phyloP scores from a whole-genome alignment of 2,797 vertebrate species.

The Merluccius polli region DNA sequence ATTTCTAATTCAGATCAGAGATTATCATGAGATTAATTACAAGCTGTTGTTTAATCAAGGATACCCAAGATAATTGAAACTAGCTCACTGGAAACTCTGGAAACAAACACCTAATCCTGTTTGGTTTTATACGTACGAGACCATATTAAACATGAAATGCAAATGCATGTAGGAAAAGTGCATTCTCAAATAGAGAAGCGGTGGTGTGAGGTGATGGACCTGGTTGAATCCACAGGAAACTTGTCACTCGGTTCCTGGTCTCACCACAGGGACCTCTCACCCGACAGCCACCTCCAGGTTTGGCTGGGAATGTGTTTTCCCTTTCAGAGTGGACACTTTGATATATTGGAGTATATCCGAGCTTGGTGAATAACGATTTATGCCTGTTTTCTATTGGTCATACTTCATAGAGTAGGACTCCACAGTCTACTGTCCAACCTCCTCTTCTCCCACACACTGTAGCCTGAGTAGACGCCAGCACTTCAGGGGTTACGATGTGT shows the following conservation, averaged over 20 bases:
- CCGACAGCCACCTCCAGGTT: not conserved
- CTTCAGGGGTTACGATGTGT: slow-evolving; percentile 20
- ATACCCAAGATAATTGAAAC: not conserved
- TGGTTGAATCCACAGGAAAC: not conserved
- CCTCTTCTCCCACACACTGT: not conserved
- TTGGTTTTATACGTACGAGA: too few species aligned
- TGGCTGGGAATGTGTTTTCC: not conserved
- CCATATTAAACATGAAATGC: too few species aligned
- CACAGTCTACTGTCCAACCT: not conserved
- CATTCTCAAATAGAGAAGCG: not conserved
- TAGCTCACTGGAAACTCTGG: too few species aligned
- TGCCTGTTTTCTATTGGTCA: not conserved
- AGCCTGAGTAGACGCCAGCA: not conserved
- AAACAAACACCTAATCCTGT: too few species aligned
- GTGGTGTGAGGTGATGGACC: not conserved
- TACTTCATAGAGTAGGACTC: not conserved
- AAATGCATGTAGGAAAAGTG: not conserved
- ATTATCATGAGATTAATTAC: not conserved
- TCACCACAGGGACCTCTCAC: not conserved
- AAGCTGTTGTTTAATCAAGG: not conserved
- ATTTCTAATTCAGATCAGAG: not conserved
- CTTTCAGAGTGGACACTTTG: not conserved
- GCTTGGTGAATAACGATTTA: not conserved
- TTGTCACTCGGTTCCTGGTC: not conserved
- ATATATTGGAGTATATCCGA: not conserved